Conservation (phyloP, 1,140 invertebrate genomes). For the Lasioglossum albipes region DNA sequence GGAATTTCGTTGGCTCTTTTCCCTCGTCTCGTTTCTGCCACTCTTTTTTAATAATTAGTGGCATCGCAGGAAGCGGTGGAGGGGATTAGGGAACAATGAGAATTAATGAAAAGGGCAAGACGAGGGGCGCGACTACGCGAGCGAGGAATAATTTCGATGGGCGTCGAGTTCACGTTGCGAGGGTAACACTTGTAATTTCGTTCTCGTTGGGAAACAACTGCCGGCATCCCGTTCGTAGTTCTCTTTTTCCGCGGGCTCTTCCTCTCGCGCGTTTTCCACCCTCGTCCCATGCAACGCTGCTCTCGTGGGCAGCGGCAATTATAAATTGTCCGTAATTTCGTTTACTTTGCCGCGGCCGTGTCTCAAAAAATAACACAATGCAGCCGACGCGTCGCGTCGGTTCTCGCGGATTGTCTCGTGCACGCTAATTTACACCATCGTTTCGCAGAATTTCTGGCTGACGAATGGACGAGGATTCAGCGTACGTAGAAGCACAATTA, state of each 20-base stretch:
- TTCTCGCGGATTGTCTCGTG: conserved; percentile 3
- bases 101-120: conserved; percentile 51
- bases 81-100: conserved; percentile 44
- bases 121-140: conserved; percentile 37
- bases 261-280: conserved; percentile 17
- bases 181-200: conserved; percentile 64
- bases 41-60: conserved; percentile 38
- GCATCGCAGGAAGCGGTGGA: conserved; percentile 14
- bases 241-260: conserved; percentile 3
- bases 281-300: background rate
- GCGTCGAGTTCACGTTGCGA: conserved; percentile 51
- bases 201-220: conserved; percentile 65
- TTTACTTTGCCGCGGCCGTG: conserved; percentile 46
- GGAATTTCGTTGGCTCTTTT: background rate
- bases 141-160: conserved; percentile 59
- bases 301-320: conserved; percentile 53
- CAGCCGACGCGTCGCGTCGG: background rate
- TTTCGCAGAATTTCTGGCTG: background rate
- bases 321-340: conserved; percentile 67
- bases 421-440: conserved; percentile 17
- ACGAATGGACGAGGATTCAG: background rate
- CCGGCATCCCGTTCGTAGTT: conserved; percentile 30
- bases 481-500: background rate
- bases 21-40: background rate
- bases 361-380: conserved; percentile 20